A percentile compares a stretch with the other conserved stretches of the same genome.
Evolutionary conservation across 2,888 invertebrate species (phyloP).

Genomic region (Matsumyia berberina): DNA sequence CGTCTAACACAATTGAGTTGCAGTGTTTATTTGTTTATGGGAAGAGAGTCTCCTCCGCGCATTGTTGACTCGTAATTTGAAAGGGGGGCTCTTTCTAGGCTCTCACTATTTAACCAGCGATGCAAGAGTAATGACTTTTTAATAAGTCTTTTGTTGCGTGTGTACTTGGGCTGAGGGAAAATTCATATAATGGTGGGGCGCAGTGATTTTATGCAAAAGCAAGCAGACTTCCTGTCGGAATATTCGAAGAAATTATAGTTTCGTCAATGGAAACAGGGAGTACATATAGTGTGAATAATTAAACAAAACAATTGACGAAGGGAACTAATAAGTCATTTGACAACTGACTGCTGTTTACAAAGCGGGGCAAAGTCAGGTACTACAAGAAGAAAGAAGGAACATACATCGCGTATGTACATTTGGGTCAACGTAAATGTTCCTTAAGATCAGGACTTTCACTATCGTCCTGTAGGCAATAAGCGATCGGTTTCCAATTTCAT

Average conservation of each 20-base stretch:
- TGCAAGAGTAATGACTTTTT: conserved; percentile 34
- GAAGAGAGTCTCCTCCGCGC: not conserved
- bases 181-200: not conserved
- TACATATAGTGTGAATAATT: not conserved
- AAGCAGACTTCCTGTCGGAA: not conserved
- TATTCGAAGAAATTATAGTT: not conserved
- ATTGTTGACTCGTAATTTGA: not conserved
- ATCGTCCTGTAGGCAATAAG: too few species aligned
- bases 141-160: conserved; percentile 39
- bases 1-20: conserved; percentile 3
- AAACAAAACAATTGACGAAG: too few species aligned
- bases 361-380: too few species aligned
- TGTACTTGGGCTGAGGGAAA: not conserved
- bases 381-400: too few species aligned
- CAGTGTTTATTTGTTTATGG: conserved; percentile 28
- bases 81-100: not conserved
- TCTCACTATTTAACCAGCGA: conserved; percentile 11
- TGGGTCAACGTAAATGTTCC: too few species aligned
- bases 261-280: too few species aligned
- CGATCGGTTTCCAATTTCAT: too few species aligned
- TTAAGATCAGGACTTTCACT: too few species aligned
- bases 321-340: too few species aligned
- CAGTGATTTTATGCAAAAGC: not conserved
- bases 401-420: too few species aligned
- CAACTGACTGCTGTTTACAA: too few species aligned